Percentiles rank a stretch among this genome's conserved stretches.
These are phyloP conservation scores for Danaus plexippus DNA, from an alignment of 1,140 invertebrate species.

Conservation along the genomic window DNA sequence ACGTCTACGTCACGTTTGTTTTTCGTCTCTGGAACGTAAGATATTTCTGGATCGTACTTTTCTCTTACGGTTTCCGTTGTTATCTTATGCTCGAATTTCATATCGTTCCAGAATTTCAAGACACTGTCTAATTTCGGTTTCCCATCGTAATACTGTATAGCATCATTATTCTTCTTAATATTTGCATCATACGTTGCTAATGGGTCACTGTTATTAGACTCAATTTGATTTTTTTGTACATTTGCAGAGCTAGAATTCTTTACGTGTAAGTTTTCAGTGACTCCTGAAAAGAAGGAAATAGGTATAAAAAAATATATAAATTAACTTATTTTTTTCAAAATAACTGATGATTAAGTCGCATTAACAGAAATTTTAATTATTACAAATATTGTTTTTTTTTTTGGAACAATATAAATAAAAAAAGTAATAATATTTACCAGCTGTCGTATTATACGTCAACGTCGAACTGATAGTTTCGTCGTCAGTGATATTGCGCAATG, in stretches of 20 bases:
- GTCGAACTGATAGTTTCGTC: not conserved
- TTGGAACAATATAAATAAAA: too few relatives aligned
- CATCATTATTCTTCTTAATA: constrained; percentile 8
- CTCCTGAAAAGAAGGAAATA: too few relatives aligned
- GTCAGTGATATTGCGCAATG: not conserved
- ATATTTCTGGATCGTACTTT: constrained; percentile 4
- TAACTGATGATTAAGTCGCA: too few relatives aligned
- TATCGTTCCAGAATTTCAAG: constrained; percentile 27
- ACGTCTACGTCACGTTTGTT: too few relatives aligned
- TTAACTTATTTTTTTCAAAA: too few relatives aligned
- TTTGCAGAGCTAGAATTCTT: too few relatives aligned
- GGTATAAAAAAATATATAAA: too few relatives aligned
- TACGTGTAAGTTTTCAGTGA: too few relatives aligned
- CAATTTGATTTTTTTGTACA: not conserved
- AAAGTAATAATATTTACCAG: too few relatives aligned
- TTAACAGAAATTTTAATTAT: not conserved
- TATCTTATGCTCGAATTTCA: constrained; percentile 1
- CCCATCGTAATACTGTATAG: constrained; percentile 19
- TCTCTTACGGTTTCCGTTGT: constrained; percentile 7
- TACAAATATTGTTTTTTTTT: not conserved
- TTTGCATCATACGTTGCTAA: not conserved
- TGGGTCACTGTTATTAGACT: not conserved
- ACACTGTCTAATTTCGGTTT: constrained; percentile 26
- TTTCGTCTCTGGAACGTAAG: too few relatives aligned
- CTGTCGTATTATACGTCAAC: too few relatives aligned